Conservation (phyloP, 2,797 vertebrate species). For the Chaetophractus vellerosus region DNA sequence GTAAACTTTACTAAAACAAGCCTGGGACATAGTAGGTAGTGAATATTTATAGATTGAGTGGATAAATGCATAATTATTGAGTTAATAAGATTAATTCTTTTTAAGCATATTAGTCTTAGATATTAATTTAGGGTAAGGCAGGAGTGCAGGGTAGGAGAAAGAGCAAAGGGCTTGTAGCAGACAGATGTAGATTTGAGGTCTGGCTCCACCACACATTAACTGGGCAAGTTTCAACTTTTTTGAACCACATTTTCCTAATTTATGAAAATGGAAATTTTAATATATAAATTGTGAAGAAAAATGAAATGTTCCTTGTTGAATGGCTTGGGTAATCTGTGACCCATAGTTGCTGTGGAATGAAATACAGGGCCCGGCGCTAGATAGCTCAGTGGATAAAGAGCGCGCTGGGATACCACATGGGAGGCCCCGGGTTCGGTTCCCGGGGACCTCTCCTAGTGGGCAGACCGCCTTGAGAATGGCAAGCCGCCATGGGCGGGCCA, state of each 20-base stretch:
- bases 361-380: no score
- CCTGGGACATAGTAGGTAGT: background rate
- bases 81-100: background rate
- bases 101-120: background rate
- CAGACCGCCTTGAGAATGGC: no score
- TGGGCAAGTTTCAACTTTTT: background rate
- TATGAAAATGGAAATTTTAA: background rate
- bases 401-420: no score
- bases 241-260: background rate
- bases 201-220: background rate
- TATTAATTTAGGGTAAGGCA: background rate
- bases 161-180: background rate
- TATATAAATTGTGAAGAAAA: background rate
- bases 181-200: background rate
- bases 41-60: background rate
- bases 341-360: background rate
- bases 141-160: background rate
- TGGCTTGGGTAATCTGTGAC: background rate
- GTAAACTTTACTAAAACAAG: background rate
- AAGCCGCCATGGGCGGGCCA: no score
- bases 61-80: background rate
- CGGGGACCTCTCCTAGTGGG: no score
- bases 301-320: background rate
- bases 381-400: no score
- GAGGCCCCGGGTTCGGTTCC: no score